These are phyloP conservation scores for Siniperca chuatsi DNA, from an alignment of 2,113 vertebrate genomes.

Conservation along the genomic window DNA sequence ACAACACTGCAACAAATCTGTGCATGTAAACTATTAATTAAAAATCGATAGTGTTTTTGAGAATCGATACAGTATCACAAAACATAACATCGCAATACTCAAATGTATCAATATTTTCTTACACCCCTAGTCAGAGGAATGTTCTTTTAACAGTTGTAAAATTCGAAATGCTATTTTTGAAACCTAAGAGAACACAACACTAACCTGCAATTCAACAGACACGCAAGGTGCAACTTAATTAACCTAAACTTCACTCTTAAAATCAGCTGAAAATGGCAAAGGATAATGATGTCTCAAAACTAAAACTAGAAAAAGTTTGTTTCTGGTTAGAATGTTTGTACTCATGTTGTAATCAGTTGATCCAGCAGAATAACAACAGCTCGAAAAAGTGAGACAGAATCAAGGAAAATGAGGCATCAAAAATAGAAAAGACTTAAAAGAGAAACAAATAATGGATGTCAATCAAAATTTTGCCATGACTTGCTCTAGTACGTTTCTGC, in stretches of 20 bases:
- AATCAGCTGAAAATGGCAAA: slow-evolving; percentile 1
- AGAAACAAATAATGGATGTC: slow-evolving; percentile 51
- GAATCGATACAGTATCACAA: too few species aligned
- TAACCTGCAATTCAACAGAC: not conserved
- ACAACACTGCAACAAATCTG: too few species aligned
- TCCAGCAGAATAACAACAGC: slow-evolving; percentile 16
- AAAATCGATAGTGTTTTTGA: too few species aligned
- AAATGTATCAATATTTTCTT: too few species aligned
- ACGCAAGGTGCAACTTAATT: not conserved
- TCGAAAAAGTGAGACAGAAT: not conserved
- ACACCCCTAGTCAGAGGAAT: too few species aligned
- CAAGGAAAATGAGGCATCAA: slow-evolving; percentile 8
- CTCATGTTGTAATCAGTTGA: slow-evolving; percentile 18
- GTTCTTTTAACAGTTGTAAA: not conserved
- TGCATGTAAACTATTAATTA: too few species aligned
- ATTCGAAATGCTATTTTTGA: not conserved
- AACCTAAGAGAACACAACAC: not conserved
- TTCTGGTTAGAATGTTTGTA: slow-evolving; percentile 17
- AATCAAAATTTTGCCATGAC: slow-evolving; percentile 42
- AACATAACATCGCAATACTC: too few species aligned
- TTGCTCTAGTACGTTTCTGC: slow-evolving; percentile 18
- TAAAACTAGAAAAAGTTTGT: slow-evolving; percentile 6
- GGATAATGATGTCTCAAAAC: slow-evolving; percentile 6
- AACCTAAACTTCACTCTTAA: not conserved
- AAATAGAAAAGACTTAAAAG: slow-evolving; percentile 25